A percentile compares a stretch with the other conserved stretches of the same genome.
phyloP scores from a whole-genome alignment of 2,797 vertebrate genomes.

The Danio jaintianensis region DNA sequence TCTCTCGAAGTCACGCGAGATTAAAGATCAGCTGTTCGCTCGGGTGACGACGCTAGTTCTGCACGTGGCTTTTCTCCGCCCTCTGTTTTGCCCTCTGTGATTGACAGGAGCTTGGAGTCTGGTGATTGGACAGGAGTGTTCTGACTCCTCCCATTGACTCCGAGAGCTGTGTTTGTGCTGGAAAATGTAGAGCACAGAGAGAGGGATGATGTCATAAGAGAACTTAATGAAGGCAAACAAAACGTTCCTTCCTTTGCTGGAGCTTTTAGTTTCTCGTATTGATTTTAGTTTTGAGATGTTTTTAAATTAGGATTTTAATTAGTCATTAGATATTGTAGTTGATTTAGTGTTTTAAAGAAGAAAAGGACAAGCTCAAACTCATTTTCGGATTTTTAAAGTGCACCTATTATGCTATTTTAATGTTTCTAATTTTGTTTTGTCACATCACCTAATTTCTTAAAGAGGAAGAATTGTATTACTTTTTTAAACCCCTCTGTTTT shows the following conservation, averaged over 20 bases:
- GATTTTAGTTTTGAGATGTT: too few species aligned
- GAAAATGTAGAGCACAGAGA: conserved; percentile 15
- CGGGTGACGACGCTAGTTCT: conserved; percentile 6
- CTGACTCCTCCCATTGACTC: background rate
- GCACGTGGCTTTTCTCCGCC: conserved; percentile 37
- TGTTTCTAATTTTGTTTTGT: too few species aligned
- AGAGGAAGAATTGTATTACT: too few species aligned
- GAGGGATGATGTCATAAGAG: conserved; percentile 14
- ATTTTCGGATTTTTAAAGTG: too few species aligned
- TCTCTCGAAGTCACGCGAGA: conserved; percentile 36
- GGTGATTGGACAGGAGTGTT: conserved; percentile 22
- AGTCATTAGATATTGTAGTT: too few species aligned
- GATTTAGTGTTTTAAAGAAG: too few species aligned
- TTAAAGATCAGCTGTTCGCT: conserved; percentile 51
- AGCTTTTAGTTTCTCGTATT: too few species aligned
- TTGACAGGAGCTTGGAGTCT: background rate
- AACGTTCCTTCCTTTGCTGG: background rate
- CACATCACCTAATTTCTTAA: too few species aligned
- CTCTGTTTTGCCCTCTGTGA: background rate
- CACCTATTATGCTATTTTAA: too few species aligned
- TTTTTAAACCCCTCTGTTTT: too few species aligned
- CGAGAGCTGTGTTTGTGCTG: conserved; percentile 14
- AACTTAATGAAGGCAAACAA: background rate
- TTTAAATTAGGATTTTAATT: too few species aligned
- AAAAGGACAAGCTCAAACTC: too few species aligned